These are phyloP conservation scores for Drosophila teissieri DNA, from an alignment of 1,140 invertebrate genomes.

Conservation along the genomic window DNA sequence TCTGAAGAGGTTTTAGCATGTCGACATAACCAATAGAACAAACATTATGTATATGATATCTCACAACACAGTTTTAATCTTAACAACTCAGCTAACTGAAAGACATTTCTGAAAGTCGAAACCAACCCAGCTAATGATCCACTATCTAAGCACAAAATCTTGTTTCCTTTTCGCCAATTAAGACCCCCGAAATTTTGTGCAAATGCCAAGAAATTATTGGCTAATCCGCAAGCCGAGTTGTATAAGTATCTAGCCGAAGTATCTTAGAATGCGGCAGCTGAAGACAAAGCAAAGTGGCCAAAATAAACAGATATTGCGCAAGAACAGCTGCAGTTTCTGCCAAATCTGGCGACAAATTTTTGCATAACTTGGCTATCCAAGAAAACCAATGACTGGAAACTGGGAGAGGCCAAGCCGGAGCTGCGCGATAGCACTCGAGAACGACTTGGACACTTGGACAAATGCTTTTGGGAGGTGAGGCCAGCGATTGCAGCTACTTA, in stretches of 20 bases:
- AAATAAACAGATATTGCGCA: slow-evolving; percentile 43
- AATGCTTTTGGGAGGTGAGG: not conserved
- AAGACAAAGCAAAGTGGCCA: slow-evolving; percentile 32
- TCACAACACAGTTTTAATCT: no score
- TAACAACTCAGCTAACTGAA: not conserved
- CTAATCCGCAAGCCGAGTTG: slow-evolving; percentile 16
- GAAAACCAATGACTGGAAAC: slow-evolving; percentile 9
- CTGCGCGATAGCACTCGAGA: slow-evolving; percentile 14
- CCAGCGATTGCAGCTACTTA: slow-evolving; percentile 87
- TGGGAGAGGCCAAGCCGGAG: slow-evolving; percentile 8
- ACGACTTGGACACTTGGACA: slow-evolving; percentile 36
- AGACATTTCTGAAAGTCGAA: not conserved
- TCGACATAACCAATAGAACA: no score
- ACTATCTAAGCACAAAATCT: slow-evolving; percentile 37
- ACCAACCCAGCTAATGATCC: slow-evolving; percentile 22
- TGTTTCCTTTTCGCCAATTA: slow-evolving; percentile 43
- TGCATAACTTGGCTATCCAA: slow-evolving; percentile 24
- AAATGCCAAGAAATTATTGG: slow-evolving; percentile 34
- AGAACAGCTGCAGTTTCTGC: slow-evolving; percentile 29
- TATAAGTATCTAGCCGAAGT: slow-evolving; percentile 6
- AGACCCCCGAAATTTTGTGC: slow-evolving; percentile 24
- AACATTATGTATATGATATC: no score
- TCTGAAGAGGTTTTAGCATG: no score
- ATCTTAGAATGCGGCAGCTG: slow-evolving; percentile 28
- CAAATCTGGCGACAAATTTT: slow-evolving; percentile 46